Percentiles rank a stretch among this genome's conserved stretches.
phyloP scores from a whole-genome alignment of 1,140 invertebrate genomes.

The Thaumetopoea pityocampa region DNA sequence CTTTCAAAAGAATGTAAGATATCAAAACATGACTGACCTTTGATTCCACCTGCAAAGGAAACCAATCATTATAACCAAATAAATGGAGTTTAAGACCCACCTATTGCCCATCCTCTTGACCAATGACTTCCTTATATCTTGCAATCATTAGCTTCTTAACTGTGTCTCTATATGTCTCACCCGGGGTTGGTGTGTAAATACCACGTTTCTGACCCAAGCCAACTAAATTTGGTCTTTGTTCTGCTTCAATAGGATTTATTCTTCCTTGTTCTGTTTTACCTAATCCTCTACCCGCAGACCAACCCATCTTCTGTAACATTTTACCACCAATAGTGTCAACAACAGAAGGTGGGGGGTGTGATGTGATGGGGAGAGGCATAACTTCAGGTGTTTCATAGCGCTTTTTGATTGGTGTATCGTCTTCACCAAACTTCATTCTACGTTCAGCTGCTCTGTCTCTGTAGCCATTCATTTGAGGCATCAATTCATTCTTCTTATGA shows the following conservation, averaged over 20 bases:
- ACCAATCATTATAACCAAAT: conserved; percentile 25
- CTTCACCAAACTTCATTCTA: conserved; percentile 94
- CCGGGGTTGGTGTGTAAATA: conserved; percentile 85
- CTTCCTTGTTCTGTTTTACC: conserved; percentile 96
- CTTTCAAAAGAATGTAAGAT: too few relatives aligned
- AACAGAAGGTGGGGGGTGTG: conserved; percentile 76
- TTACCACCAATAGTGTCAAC: conserved; percentile 88
- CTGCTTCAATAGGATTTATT: conserved; percentile 92
- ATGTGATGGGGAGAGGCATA: conserved; percentile 60
- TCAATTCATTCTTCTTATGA: conserved; percentile 71
- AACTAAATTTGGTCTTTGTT: conserved; percentile 78
- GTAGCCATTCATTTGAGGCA: conserved; percentile 78
- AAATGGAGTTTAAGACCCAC: conserved; percentile 40
- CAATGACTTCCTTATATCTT: conserved; percentile 86
- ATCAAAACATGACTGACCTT: conserved; percentile 54
- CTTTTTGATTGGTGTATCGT: conserved; percentile 82
- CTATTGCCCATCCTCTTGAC: conserved; percentile 65
- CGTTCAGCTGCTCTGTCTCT: conserved; percentile 97
- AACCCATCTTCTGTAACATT: conserved; percentile 98
- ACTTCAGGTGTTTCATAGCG: conserved; percentile 82
- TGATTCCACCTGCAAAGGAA: conserved; percentile 43
- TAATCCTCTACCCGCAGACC: conserved; percentile 96
- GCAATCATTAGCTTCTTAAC: conserved; percentile 94
- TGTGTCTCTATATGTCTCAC: conserved; percentile 92
- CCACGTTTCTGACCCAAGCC: conserved; percentile 86